These are phyloP conservation scores for Drosophila austrosaltans DNA, from an alignment of 2,888 invertebrate genomes.

Conservation along the genomic window DNA sequence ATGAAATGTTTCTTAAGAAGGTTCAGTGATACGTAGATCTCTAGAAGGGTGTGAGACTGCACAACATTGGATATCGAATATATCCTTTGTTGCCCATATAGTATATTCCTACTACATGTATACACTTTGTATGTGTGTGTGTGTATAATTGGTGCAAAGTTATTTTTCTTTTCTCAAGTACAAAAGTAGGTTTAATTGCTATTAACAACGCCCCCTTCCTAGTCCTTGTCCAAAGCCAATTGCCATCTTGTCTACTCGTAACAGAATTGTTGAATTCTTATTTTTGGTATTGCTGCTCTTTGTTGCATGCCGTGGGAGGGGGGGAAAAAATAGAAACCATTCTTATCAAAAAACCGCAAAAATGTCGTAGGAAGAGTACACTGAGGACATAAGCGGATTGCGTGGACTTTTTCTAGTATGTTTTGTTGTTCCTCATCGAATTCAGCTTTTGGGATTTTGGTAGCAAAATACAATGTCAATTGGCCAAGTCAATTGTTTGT, in stretches of 20 bases:
- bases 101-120: too few relatives aligned
- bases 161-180: too few relatives aligned
- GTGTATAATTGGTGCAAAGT: too few relatives aligned
- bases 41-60: too few relatives aligned
- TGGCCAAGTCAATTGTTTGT: slow-evolving; percentile 76
- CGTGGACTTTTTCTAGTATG: slow-evolving; percentile 64
- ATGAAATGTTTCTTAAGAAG: too few relatives aligned
- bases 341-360: slow-evolving; percentile 5
- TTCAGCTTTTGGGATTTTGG: slow-evolving; percentile 56
- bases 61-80: too few relatives aligned
- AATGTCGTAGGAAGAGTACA: neutral
- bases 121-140: too few relatives aligned
- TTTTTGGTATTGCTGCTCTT: neutral
- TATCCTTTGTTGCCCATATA: too few relatives aligned
- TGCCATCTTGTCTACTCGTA: neutral
- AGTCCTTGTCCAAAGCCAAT: neutral
- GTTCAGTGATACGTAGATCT: too few relatives aligned
- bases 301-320: neutral
- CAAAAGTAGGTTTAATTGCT: neutral
- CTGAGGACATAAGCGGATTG: slow-evolving; percentile 69
- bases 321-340: neutral
- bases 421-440: slow-evolving; percentile 50
- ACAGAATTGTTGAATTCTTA: neutral
- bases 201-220: neutral
- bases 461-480: slow-evolving; percentile 61